Conservation (phyloP, 1,140 invertebrate genomes). For the Formica exsecta region DNA sequence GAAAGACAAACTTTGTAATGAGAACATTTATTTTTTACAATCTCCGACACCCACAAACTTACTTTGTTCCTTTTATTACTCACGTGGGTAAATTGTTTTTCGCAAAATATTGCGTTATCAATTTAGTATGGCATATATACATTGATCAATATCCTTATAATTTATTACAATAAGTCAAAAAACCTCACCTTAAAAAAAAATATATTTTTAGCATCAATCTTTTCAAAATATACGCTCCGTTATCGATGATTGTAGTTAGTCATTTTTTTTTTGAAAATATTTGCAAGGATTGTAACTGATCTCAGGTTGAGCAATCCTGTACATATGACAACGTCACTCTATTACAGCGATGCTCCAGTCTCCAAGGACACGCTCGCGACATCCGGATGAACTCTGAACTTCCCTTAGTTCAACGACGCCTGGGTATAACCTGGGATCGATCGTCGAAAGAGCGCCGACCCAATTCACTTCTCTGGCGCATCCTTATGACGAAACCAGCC, state of each 20-base stretch:
- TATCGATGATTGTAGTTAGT: not conserved
- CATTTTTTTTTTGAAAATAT: slow-evolving; percentile 16
- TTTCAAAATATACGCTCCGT: not conserved
- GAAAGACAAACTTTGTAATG: not conserved
- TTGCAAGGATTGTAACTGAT: not conserved
- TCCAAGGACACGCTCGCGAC: slow-evolving; percentile 16
- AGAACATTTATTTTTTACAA: slow-evolving; percentile 19
- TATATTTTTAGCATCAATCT: not conserved
- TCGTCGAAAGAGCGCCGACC: slow-evolving; percentile 57
- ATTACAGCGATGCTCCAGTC: slow-evolving; percentile 50
- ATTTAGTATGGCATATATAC: too few species aligned
- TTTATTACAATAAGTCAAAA: too few species aligned
- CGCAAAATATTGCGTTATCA: not conserved
- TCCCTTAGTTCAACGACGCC: slow-evolving; percentile 44
- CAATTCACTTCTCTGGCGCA: slow-evolving; percentile 58
- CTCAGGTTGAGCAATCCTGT: not conserved
- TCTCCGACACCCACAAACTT: not conserved
- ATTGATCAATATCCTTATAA: too few species aligned
- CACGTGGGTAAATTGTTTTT: not conserved
- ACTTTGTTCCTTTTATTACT: not conserved
- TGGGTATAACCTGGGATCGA: slow-evolving; percentile 64
- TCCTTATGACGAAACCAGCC: slow-evolving; percentile 49
- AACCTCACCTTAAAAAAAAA: not conserved
- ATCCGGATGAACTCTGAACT: slow-evolving; percentile 45
- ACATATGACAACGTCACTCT: slow-evolving; percentile 6